Conservation (phyloP, 2,797 vertebrate genomes). For the Ibycter americanus region DNA sequence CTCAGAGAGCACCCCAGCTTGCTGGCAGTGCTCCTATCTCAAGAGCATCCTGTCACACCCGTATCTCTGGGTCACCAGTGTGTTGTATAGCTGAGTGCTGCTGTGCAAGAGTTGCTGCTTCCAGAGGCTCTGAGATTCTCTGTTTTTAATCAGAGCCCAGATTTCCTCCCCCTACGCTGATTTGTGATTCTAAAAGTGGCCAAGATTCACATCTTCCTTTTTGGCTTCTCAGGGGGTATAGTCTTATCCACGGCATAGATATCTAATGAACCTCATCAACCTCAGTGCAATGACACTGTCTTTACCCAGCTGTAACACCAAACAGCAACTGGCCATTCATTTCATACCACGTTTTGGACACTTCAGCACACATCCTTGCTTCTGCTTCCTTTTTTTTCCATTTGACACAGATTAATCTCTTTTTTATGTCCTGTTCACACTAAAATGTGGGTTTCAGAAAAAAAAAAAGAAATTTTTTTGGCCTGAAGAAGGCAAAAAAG, state of each 20-base stretch:
- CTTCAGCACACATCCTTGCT: not conserved
- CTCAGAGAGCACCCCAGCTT: not conserved
- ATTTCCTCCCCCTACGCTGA: not conserved
- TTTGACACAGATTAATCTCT: not conserved
- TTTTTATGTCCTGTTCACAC: not conserved
- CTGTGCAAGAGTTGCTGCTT: not conserved
- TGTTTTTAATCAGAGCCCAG: not conserved
- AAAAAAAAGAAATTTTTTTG: not conserved
- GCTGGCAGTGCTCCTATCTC: not conserved
- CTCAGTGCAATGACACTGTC: not conserved
- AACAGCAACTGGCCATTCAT: not conserved
- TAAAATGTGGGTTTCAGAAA: not conserved
- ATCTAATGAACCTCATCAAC: not conserved
- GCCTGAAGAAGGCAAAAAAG: not conserved
- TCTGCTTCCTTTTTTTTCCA: not conserved
- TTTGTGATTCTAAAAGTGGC: not conserved
- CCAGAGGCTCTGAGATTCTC: not conserved
- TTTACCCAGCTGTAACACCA: not conserved
- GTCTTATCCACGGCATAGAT: not conserved
- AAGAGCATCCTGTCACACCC: not conserved
- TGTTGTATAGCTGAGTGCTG: not conserved
- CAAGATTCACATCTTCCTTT: not conserved
- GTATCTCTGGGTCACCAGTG: accelerated
- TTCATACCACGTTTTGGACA: not conserved
- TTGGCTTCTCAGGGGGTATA: not conserved